A percentile compares a stretch with the other conserved stretches of the same genome.
Evolutionary conservation across 2,888 invertebrate species (phyloP).

Genomic region (Rhingia campestris): DNA sequence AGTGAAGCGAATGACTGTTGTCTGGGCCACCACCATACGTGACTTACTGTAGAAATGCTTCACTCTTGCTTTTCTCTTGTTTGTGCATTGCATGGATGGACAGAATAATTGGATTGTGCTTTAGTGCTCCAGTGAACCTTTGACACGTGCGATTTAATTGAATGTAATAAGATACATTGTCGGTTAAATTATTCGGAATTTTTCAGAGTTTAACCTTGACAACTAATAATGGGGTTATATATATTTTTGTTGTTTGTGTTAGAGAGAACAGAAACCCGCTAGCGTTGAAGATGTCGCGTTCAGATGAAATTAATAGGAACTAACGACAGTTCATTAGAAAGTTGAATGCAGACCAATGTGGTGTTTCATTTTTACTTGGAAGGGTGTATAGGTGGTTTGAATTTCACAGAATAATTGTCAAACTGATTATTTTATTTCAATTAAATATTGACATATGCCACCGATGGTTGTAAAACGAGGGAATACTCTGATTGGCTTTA

Average conservation of each 20-base stretch:
- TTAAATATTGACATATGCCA: too few species aligned
- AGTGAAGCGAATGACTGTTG: slow-evolving; percentile 40
- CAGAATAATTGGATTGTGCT: slow-evolving; percentile 67
- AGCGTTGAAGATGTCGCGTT: not conserved
- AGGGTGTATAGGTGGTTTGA: too few species aligned
- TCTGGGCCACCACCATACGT: slow-evolving; percentile 65
- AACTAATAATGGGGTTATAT: not conserved
- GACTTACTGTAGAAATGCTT: slow-evolving; percentile 50
- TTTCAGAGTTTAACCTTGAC: slow-evolving; percentile 6
- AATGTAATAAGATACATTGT: slow-evolving; percentile 59
- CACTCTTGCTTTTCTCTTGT: slow-evolving; percentile 10
- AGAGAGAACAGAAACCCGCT: not conserved
- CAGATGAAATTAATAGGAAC: not conserved
- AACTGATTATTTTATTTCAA: too few species aligned
- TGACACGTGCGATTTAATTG: slow-evolving; percentile 69
- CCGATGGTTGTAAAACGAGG: too few species aligned
- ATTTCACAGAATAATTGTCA: too few species aligned
- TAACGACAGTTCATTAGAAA: not conserved
- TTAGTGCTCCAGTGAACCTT: slow-evolving; percentile 59
- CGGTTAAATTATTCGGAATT: slow-evolving; percentile 54
- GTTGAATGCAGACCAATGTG: not conserved
- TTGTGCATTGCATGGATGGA: slow-evolving; percentile 52
- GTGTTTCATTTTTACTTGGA: too few species aligned
- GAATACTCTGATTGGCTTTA: too few species aligned
- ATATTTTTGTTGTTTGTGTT: too few species aligned